Percentiles rank a stretch among this genome's conserved stretches.
Evolutionary conservation across 2,113 vertebrate species (phyloP).

Genomic region (Morone saxatilis): DNA sequence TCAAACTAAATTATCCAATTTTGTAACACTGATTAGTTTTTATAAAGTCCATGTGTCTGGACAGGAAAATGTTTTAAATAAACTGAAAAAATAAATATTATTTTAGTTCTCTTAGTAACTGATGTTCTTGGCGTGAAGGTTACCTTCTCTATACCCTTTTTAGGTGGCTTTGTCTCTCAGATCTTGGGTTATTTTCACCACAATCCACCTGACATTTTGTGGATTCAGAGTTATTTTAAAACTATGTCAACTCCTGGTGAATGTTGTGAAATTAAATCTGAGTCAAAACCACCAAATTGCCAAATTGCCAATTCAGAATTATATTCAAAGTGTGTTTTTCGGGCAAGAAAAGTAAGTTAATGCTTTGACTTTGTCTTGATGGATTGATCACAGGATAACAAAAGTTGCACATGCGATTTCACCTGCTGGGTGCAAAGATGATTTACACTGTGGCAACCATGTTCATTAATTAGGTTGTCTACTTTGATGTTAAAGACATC

Average conservation of each 20-base stretch:
- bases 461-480: constrained; percentile 22
- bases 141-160: background rate
- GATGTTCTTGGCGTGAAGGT: background rate
- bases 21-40: background rate
- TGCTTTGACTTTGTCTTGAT: background rate
- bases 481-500: constrained; percentile 8
- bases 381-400: background rate
- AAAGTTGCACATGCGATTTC: background rate
- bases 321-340: no score
- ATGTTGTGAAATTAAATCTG: background rate
- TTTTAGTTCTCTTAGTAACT: background rate
- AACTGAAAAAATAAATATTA: background rate
- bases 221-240: background rate
- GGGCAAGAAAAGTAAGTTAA: no score
- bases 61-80: background rate
- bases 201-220: background rate
- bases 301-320: background rate
- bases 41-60: no score
- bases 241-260: background rate
- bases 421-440: background rate
- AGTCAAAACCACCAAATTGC: background rate
- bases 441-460: constrained; percentile 2
- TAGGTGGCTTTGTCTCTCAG: background rate
- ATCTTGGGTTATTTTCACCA: background rate
- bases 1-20: background rate